Evolutionary conservation across 2,888 invertebrate genomes (phyloP), one percentile per base, ranked within the genome.

Genomic region (Hybos culiciformis): DNA sequence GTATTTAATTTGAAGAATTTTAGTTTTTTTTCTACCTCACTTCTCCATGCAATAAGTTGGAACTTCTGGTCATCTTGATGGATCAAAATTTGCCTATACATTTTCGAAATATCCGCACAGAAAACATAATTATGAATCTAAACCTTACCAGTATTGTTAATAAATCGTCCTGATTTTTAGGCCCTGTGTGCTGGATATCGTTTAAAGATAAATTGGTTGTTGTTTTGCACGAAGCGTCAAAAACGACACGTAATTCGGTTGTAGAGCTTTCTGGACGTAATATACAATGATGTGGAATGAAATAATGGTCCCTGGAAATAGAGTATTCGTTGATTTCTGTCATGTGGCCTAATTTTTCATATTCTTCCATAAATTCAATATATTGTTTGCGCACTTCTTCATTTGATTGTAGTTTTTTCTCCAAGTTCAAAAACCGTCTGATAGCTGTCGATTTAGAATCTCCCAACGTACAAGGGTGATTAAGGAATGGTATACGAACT

Each of bases 11-110:
- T 37, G 21, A 44, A 49, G 3, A 36, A 32, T 17, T 37, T 21
- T 4, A 50, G 9, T 5, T 44, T 39, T 6, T 40, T 21, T 0
- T 31, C 8, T 1, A 42, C 40, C 33, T 21, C 37, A 5, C 36
- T 12, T 24, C 51, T 21, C 49, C 50, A 50, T 1, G 51, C 19
- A 7, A 46, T 51, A 14, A 51, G 23, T 8, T 50, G 47, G 18
- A 45, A 47, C 21, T 51, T 41, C 2, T 19, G 19, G 11, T 54
- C 42, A 4, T 39, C 36, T 11, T 42, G 41, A 19, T 43, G 15
- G 1, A 54, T 24, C 7, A 15, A 2, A 9, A 56, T 49, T 41
- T 52, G 51, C 1, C 48, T 45, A 33, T 51, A 57, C 47, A 55
- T 55, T 37, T 52, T 45, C 2, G 33, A 37, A 6, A 57, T 47